Conservation (phyloP, 2,797 vertebrate species). For the Chrysocyon brachyurus region DNA sequence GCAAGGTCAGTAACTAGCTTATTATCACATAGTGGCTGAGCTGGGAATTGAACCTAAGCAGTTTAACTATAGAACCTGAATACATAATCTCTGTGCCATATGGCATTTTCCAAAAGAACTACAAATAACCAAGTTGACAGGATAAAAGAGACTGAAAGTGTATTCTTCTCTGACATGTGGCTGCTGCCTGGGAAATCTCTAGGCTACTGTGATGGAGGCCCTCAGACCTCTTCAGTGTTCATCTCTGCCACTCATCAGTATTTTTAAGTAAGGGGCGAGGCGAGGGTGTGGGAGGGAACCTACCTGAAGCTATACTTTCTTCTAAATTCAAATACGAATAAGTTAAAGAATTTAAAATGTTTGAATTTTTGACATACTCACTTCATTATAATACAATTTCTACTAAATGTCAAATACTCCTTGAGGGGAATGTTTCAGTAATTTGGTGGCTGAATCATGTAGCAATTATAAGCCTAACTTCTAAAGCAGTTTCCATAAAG, state of each 20-base stretch:
- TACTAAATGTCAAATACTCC: conserved; percentile 68
- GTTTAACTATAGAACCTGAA: conserved; percentile 2
- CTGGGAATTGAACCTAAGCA: background rate
- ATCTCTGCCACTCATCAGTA: background rate
- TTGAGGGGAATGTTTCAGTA: conserved; percentile 53
- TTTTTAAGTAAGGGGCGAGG: conserved; percentile 6
- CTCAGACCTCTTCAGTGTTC: background rate
- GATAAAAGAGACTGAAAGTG: background rate
- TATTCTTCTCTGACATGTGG: background rate
- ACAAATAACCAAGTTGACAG: background rate
- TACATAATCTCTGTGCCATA: background rate
- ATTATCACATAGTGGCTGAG: background rate
- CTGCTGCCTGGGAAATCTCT: background rate
- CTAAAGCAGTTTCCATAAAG: conserved; percentile 57
- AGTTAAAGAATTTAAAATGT: conserved; percentile 56
- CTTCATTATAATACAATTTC: conserved; percentile 65
- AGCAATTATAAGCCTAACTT: conserved; percentile 69
- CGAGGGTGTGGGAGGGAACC: background rate
- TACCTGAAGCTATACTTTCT: conserved; percentile 51
- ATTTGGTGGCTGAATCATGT: conserved; percentile 68
- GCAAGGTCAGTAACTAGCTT: background rate
- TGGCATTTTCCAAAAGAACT: conserved; percentile 51
- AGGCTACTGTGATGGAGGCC: background rate
- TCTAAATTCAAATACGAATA: conserved; percentile 62
- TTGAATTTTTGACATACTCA: conserved; percentile 67